phyloP scores from a whole-genome alignment of 1,140 invertebrate genomes.

The Lasaia peninsularis region DNA sequence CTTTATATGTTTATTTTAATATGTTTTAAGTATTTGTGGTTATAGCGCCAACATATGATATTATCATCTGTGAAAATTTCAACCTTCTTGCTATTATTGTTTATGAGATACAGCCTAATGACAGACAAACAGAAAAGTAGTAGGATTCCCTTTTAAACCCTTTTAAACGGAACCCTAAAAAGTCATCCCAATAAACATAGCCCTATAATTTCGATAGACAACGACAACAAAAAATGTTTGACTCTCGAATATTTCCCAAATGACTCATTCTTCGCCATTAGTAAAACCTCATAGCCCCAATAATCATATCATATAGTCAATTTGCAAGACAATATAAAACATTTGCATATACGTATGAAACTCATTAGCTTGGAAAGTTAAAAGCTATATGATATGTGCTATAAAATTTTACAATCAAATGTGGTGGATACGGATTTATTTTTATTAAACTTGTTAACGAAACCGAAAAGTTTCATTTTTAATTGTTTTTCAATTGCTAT shows the following conservation, averaged over 20 bases:
- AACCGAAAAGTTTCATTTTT: background rate
- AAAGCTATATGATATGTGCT: constrained; percentile 3
- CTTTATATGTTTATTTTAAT: too few relatives aligned
- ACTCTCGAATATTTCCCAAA: background rate
- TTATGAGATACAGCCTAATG: too few relatives aligned
- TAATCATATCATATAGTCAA: constrained; percentile 12
- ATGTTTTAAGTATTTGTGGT: too few relatives aligned
- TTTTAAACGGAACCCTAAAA: too few relatives aligned
- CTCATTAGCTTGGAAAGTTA: constrained; percentile 12
- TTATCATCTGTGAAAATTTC: too few relatives aligned
- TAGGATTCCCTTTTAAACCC: too few relatives aligned
- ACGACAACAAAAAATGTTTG: background rate
- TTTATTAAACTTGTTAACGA: background rate
- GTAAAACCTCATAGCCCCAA: constrained; percentile 15
- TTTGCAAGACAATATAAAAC: constrained; percentile 26
- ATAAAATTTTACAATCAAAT: constrained; percentile 15
- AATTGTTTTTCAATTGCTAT: background rate
- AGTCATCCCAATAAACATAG: too few relatives aligned
- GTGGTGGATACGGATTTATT: constrained; percentile 1
- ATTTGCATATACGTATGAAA: constrained; percentile 25
- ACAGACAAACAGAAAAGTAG: too few relatives aligned
- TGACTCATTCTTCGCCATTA: background rate
- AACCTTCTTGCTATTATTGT: too few relatives aligned
- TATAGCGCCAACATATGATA: too few relatives aligned
- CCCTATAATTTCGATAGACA: background rate